Conservation (phyloP, 2,888 invertebrate species). For the Phaedon cochleariae region DNA sequence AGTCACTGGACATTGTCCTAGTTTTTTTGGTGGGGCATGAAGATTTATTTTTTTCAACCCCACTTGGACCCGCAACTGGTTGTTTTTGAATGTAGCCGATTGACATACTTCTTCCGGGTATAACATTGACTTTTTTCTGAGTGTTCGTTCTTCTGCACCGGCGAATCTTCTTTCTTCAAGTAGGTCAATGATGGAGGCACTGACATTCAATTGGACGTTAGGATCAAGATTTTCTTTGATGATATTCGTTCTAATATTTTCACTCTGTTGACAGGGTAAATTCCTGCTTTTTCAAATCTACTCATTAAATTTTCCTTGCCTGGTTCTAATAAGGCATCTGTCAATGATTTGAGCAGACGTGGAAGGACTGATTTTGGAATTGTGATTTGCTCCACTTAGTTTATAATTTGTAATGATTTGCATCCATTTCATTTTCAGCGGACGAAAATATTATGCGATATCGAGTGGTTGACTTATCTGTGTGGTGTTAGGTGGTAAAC, state of each 20-base stretch:
- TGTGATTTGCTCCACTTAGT: constrained; percentile 14
- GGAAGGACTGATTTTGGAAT: constrained; percentile 23
- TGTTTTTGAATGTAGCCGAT: constrained; percentile 19
- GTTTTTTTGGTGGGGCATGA: not conserved
- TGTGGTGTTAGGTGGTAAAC: not conserved
- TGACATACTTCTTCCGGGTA: constrained; percentile 12
- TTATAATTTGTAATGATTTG: constrained; percentile 15
- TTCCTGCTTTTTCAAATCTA: constrained; percentile 30
- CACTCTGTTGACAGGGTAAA: constrained; percentile 24
- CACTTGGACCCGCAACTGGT: constrained; percentile 3
- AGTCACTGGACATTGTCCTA: constrained; percentile 6
- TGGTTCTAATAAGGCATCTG: constrained; percentile 18
- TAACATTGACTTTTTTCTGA: constrained; percentile 14
- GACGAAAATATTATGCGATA: constrained; percentile 10
- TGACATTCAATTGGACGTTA: constrained; percentile 18
- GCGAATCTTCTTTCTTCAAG: constrained; percentile 22
- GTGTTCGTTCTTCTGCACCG: constrained; percentile 11
- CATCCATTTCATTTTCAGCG: not conserved
- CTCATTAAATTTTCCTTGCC: constrained; percentile 24
- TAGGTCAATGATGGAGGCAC: constrained; percentile 24
- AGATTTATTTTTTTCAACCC: constrained; percentile 1
- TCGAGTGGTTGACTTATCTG: not conserved
- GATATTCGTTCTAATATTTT: constrained; percentile 26
- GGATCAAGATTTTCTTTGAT: constrained; percentile 17
- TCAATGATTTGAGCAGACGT: constrained; percentile 24